Conservation (phyloP, 1,140 invertebrate species). For the Hyles euphorbiae region DNA sequence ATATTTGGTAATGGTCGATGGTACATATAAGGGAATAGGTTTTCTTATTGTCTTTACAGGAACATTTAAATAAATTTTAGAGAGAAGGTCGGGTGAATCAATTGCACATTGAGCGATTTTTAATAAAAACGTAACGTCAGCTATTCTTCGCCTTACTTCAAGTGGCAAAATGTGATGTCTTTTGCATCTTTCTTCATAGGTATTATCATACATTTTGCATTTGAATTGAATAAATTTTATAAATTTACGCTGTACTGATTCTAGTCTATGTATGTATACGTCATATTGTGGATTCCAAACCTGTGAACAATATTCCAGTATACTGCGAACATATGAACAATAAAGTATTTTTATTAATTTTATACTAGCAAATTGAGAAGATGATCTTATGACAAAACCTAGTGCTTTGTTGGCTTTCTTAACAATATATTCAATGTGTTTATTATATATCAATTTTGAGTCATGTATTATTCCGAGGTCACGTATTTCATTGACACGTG, state of each 20-base stretch:
- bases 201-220: slow-evolving; percentile 6
- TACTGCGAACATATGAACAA: slow-evolving; percentile 8
- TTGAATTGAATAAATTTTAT: slow-evolving; percentile 15
- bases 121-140: slow-evolving; percentile 4
- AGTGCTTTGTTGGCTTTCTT: slow-evolving; percentile 8
- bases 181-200: slow-evolving; percentile 13
- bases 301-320: slow-evolving; percentile 7
- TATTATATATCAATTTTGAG: slow-evolving; percentile 7
- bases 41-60: not conserved
- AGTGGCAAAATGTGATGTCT: slow-evolving; percentile 19
- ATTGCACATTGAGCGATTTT: slow-evolving; percentile 4
- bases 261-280: slow-evolving; percentile 9
- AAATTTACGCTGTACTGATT: slow-evolving; percentile 15
- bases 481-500: not conserved
- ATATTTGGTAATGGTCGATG: too few species aligned
- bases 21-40: too few species aligned
- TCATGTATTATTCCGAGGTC: slow-evolving; percentile 6
- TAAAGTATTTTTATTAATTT: slow-evolving; percentile 9
- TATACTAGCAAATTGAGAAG: slow-evolving; percentile 5
- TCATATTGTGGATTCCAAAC: slow-evolving; percentile 6
- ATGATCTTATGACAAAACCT: slow-evolving; percentile 1
- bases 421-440: slow-evolving; percentile 5
- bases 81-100: slow-evolving; percentile 8
- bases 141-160: slow-evolving; percentile 11
- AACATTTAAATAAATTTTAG: slow-evolving; percentile 1